These are phyloP conservation scores for Pseudochaenichthys georgianus DNA, from an alignment of 2,797 vertebrate genomes.

Conservation along the genomic window DNA sequence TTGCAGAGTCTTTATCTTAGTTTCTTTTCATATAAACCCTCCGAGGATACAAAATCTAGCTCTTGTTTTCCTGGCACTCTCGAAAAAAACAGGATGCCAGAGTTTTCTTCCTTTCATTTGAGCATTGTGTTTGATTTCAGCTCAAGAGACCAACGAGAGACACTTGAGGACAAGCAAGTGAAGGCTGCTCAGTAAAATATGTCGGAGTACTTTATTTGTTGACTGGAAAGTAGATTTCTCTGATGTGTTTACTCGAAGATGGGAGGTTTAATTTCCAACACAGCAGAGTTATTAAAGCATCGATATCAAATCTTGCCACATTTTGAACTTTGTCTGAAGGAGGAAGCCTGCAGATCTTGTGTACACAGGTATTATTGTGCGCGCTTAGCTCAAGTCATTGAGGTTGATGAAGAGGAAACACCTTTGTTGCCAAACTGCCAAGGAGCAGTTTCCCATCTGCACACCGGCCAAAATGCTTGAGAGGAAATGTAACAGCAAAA, in stretches of 20 bases:
- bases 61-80: constrained; percentile 25
- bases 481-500: neutral
- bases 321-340: neutral
- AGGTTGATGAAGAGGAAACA: constrained; percentile 73
- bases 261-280: neutral
- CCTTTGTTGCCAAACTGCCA: constrained; percentile 61
- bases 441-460: constrained; percentile 56
- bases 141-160: constrained; percentile 21
- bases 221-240: neutral
- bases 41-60: constrained; percentile 11
- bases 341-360: constrained; percentile 12
- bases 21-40: neutral
- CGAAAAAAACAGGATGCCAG: constrained; percentile 70
- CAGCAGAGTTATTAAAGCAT: neutral
- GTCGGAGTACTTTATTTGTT: neutral
- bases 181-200: neutral
- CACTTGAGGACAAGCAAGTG: neutral
- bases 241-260: neutral
- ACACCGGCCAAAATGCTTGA: neutral
- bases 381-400: constrained; percentile 46
- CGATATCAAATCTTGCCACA: neutral
- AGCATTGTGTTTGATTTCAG: constrained; percentile 62
- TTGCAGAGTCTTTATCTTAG: neutral
- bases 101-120: constrained; percentile 68
- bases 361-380: neutral